Conservation (phyloP, 2,888 invertebrate genomes). For the Sycophila texana region DNA sequence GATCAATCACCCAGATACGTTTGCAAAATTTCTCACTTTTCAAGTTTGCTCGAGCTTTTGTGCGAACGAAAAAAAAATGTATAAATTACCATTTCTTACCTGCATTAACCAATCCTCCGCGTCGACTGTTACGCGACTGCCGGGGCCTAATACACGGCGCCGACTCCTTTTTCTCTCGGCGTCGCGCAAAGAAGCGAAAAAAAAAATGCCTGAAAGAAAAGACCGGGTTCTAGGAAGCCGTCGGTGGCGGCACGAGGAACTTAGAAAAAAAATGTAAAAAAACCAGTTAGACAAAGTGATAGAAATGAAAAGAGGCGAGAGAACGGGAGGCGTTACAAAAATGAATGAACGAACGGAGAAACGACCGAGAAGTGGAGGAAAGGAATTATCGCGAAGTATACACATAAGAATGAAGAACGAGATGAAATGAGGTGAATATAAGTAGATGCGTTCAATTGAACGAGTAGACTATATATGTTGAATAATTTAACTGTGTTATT, state of each 20-base stretch:
- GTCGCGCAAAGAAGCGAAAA: slow-evolving; percentile 17
- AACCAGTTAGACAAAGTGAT: slow-evolving; percentile 13
- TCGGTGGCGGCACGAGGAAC: slow-evolving; percentile 29
- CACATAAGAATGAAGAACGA: background rate
- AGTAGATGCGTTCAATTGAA: background rate
- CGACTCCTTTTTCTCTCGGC: slow-evolving; percentile 45
- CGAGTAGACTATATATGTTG: background rate
- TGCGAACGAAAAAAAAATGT: background rate
- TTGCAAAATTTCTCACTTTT: background rate
- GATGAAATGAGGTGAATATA: slow-evolving; percentile 19
- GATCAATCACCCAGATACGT: background rate
- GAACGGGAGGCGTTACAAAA: slow-evolving; percentile 40
- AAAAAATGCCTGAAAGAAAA: slow-evolving; percentile 27
- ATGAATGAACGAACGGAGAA: slow-evolving; percentile 41
- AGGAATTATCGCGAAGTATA: slow-evolving; percentile 7
- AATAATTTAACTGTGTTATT: background rate
- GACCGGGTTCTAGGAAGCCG: slow-evolving; percentile 52
- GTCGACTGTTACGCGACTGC: slow-evolving; percentile 27
- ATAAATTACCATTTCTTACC: slow-evolving; percentile 50
- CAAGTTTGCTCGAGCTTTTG: background rate
- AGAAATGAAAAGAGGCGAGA: slow-evolving; percentile 16
- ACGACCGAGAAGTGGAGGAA: slow-evolving; percentile 28
- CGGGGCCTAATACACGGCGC: slow-evolving; percentile 39
- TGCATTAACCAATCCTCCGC: slow-evolving; percentile 25
- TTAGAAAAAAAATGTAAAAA: slow-evolving; percentile 30